Base-by-base conservation (phyloP, 2,888 invertebrate species). In the Dorcus hopei region DNA sequence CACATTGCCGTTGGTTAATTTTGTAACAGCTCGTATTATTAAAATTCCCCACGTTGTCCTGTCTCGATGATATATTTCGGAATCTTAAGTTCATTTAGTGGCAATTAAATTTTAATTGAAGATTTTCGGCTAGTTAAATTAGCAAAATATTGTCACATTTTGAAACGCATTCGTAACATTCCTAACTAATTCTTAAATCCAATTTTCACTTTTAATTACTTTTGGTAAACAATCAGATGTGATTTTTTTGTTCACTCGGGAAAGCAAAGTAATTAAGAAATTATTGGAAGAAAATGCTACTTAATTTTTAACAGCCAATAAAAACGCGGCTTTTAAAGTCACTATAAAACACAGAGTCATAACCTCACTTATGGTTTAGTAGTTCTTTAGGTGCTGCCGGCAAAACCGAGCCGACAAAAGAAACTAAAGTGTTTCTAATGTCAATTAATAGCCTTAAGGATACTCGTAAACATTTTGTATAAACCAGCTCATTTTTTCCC, bases 401-500 rank as follows among this genome's bases (percentile, higher is more conserved):
- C 26, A 33, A 33, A 6, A 33, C 26, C 26, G 61, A 66, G 67
- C 74, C 74, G 73, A 74, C 73, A 72, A 72, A 71, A 70, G 66
- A 67, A 64, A 65, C 68, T 73, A 71, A 73, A 74, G 74, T 74
- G 72, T 73, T 73, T 74, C 74, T 74, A 74, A 74, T 72, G 74
- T 74, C 73, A 72, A 74, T 74, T 74, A 74, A 73, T 73, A 69
- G 70, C 67, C 66, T 66, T 64, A 62, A 64, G 64, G 63, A 61
- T 63, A 62, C 61, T 65, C 65, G 58, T 66, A 66, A 66, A 66
- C 61, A 66, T 66, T 58, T 53, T 66, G 61, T 66, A 65, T 65
- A 65, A 66, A 65, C 63, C 66, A 63, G 65, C 63, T 65, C 62
- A 57, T 54, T 61, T 38, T 16, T 43, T 38, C 14, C 33, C 33